Base-by-base conservation (phyloP, 1,140 invertebrate species). In the Polyergus mexicanus region DNA sequence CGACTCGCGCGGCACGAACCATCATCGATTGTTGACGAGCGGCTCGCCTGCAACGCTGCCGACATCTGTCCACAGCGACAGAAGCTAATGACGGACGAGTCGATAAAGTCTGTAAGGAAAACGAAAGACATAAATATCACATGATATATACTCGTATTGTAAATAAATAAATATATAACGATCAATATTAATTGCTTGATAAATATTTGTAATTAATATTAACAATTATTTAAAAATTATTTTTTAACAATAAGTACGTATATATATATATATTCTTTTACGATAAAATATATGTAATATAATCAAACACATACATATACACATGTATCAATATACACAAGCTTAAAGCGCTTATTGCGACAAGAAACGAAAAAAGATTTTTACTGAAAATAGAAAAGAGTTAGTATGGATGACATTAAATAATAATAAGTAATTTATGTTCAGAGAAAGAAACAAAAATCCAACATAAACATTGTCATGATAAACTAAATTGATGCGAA, bases 1-100 rank as follows among this genome's bases (percentile, higher is more conserved):
- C 62, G 65, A 83, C 87, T 83, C 88, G 84, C 78, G 76, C 87
- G 88, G 87, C 86, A 62, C 75, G 58, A 76, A 89, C 88, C 76
- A 74, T 89, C 88, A 89, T 89, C 74, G 88, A 89, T 89, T 89
- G 88, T 89, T 87, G 88, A 75, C 76, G 88, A 58, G 66, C 74
- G 66, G 75, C 78, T 3, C 44, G 66, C 38, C 44, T 32, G 72
- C 35, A 54, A 75, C n/a, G 5, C 41, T 68, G 51, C 1, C 78
- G 68, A 11, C 88, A 89, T 71, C 88, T 87, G 0, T 0, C 19
- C 44, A 1, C 28, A 3, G 35, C 11, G 16, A 1, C 4, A 25
- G 19, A 7, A 72, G 47, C 65, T 16, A 44, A 2, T 1, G 8
- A 4, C n/a, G 10, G 19, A 2, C 7, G 44, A 6, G 19, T 69